Evolutionary conservation across 2,797 vertebrate genomes (phyloP), one percentile per base, ranked within the genome.

Genomic region (Melanotaenia trifasciata): DNA sequence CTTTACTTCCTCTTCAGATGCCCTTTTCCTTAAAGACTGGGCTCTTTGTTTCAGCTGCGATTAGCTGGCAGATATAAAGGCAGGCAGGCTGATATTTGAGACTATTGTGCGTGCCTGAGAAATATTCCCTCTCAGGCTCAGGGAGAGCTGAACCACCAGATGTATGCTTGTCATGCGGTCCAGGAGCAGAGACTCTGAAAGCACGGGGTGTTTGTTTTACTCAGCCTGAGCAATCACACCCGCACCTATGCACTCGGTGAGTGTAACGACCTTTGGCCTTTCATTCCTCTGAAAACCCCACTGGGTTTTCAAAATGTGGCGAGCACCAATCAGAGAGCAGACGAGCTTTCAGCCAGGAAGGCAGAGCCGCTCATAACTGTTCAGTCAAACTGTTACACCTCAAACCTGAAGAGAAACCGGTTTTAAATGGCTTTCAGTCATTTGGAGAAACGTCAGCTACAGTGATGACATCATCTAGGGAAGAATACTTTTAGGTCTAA

Each of bases 1-100:
- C 22, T 74, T 76, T 18, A 22, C 78, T 86, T 91, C 89, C 85
- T 74, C 18, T 64, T 89, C 88, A 74, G 74, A 84, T 81, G 80
- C 45, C 78, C 85, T 89, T 92, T 89, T 73, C 85, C 83, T 90
- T 81, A 70, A 92, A 94, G 90, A 93, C 92, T 93, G 87, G 78
- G 59, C 79, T 87, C 92, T 94, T 95, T 94, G 94, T 95, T 85
- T 80, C 67, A 67, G 76, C 75, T 30, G 69, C 56, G 83, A 89
- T 93, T 84, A 72, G 57, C 84, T 85, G 76, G 85, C 87, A 85
- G 87, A 89, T 82, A 84, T 47, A 81, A 80, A 84, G 56, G 72
- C 71, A 81, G 72, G 79, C 87, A 64, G 87, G 74, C 22, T 40
- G 90, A 93, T 89, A 93, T 94, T 74, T 91, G 93, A 94, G 84